These are phyloP conservation scores for Heliconius nattereri DNA, from an alignment of 1,140 invertebrate species.

Conservation along the genomic window DNA sequence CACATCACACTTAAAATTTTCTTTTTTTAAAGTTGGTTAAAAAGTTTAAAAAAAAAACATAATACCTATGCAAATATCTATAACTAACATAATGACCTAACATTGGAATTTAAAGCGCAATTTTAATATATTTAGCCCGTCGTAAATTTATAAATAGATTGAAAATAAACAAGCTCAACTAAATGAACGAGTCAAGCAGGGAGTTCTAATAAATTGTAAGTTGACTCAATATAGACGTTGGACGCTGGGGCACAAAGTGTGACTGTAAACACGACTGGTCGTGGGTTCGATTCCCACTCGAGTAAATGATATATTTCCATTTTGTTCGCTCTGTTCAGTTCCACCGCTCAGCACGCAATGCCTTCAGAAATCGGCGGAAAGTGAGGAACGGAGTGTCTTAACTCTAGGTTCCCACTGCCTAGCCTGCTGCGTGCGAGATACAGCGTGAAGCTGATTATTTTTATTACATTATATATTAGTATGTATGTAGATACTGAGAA, in stretches of 20 bases:
- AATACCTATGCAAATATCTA: not conserved
- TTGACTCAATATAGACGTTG: slow-evolving; percentile 25
- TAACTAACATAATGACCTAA: not conserved
- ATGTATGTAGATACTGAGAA: slow-evolving; percentile 34
- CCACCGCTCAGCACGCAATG: too few relatives aligned
- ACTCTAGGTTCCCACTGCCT: too few relatives aligned
- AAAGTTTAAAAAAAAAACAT: not conserved
- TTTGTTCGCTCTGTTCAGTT: too few relatives aligned
- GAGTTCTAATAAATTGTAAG: slow-evolving; percentile 40
- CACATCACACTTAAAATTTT: too few relatives aligned
- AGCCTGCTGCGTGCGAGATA: too few relatives aligned
- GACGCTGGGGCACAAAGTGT: too few relatives aligned
- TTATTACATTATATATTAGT: not conserved
- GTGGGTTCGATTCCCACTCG: too few relatives aligned
- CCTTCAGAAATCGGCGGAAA: too few relatives aligned
- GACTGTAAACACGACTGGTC: too few relatives aligned
- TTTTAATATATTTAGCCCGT: slow-evolving; percentile 17
- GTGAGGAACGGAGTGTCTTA: too few relatives aligned
- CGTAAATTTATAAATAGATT: slow-evolving; percentile 34
- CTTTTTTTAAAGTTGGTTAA: not conserved
- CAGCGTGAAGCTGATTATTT: too few relatives aligned
- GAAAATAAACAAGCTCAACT: slow-evolving; percentile 43
- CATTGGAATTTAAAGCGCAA: not conserved
- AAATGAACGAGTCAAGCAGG: slow-evolving; percentile 47
- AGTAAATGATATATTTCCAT: too few relatives aligned